Conservation (phyloP, 2,888 invertebrate genomes). For the Caenorhabditis japonica region DNA sequence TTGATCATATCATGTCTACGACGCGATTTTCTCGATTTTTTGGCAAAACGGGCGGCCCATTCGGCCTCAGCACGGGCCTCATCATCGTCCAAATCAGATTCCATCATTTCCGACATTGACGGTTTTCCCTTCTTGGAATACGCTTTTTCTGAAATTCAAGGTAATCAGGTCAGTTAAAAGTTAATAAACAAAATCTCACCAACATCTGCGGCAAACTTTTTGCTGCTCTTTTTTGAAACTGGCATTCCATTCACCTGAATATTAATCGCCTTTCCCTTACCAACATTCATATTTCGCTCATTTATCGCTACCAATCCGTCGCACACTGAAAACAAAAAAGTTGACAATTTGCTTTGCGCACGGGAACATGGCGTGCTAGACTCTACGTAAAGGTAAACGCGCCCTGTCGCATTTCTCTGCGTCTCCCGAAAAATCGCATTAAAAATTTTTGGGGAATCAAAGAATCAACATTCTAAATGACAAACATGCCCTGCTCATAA, state of each 20-base stretch:
- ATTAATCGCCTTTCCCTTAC: conserved; percentile 22
- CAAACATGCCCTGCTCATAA: conserved; percentile 10
- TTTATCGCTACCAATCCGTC: conserved; percentile 20
- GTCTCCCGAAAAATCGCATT: neutral
- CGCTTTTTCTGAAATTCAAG: conserved; percentile 22
- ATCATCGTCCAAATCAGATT: conserved; percentile 24
- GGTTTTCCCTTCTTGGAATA: conserved; percentile 31
- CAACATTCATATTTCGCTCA: conserved; percentile 29
- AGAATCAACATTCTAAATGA: neutral
- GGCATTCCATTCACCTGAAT: conserved; percentile 24
- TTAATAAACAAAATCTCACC: conserved; percentile 1
- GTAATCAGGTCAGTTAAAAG: no score
- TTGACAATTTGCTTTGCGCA: no score
- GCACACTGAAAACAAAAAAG: conserved; percentile 25
- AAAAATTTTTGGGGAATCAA: neutral
- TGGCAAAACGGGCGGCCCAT: conserved; percentile 3
- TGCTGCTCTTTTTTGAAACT: conserved; percentile 21
- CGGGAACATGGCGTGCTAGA: no score
- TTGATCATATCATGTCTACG: neutral
- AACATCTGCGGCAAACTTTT: conserved; percentile 23
- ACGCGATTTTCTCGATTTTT: neutral
- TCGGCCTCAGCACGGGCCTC: conserved; percentile 22
- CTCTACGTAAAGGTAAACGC: no score
- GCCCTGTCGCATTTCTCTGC: neutral
- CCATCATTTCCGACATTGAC: conserved; percentile 17